phyloP scores from a whole-genome alignment of 2,888 invertebrate genomes.

The Philaethria dido region DNA sequence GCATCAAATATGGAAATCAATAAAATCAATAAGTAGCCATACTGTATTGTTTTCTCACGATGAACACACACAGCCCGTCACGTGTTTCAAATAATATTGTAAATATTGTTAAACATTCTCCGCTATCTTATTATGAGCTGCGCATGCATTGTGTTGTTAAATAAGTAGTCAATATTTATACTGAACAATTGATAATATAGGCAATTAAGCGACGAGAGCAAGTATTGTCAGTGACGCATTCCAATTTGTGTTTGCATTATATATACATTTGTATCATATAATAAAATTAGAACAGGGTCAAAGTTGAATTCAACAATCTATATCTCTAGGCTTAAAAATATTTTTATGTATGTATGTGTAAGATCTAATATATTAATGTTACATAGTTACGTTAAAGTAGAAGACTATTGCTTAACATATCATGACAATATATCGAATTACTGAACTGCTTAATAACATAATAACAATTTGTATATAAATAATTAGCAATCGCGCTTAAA shows the following conservation, averaged over 20 bases:
- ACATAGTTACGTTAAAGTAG: too few species aligned
- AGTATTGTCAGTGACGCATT: neutral
- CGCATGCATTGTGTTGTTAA: constrained; percentile 9
- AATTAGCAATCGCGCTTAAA: too few species aligned
- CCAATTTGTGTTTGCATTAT: neutral
- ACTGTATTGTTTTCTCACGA: neutral
- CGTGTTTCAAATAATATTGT: constrained; percentile 7
- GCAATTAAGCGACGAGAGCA: constrained; percentile 17
- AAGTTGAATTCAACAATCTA: neutral
- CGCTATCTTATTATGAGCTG: constrained; percentile 4
- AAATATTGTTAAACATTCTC: constrained; percentile 6
- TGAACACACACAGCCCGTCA: neutral
- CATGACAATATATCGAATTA: too few species aligned
- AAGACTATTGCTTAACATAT: too few species aligned
- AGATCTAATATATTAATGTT: too few species aligned
- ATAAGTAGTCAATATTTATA: constrained; percentile 19
- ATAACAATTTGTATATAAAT: too few species aligned
- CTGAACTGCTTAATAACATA: too few species aligned
- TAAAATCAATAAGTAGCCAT: neutral
- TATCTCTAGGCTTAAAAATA: neutral
- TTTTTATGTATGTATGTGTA: too few species aligned
- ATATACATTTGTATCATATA: neutral
- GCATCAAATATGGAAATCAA: neutral
- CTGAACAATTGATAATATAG: constrained; percentile 11
- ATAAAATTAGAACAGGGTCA: neutral